Conservation (phyloP, 2,797 vertebrate genomes). For the Mormyrus proboscirostris region DNA sequence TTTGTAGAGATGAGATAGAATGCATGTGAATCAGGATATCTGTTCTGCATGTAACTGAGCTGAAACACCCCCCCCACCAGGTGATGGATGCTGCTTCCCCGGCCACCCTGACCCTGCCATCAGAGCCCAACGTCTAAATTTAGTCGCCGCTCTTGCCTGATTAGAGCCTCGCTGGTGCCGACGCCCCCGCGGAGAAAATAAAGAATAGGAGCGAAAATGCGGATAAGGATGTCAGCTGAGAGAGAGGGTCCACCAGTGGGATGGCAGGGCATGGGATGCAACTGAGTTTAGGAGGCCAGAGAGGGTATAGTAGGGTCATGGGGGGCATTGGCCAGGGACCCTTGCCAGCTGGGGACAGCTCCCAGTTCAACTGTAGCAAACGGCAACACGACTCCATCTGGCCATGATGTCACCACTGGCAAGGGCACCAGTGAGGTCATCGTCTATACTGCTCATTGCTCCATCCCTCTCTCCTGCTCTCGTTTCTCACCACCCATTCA, state of each 20-base stretch:
- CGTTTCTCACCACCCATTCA: neutral
- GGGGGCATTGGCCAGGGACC: conserved; percentile 14
- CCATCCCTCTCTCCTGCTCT: neutral
- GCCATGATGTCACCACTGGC: conserved; percentile 25
- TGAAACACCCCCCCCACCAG: neutral
- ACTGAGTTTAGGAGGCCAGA: neutral
- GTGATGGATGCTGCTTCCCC: neutral
- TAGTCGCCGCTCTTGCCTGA: conserved; percentile 24
- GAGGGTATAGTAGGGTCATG: neutral
- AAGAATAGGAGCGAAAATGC: neutral
- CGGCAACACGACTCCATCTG: conserved; percentile 30
- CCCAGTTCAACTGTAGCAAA: conserved; percentile 14
- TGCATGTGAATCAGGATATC: neutral
- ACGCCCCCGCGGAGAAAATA: neutral
- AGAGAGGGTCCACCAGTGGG: neutral
- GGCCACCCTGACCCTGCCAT: neutral
- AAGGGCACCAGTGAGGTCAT: conserved; percentile 23
- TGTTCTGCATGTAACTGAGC: conserved; percentile 1
- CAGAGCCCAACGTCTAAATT: conserved; percentile 31
- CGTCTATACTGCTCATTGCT: neutral
- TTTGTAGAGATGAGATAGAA: conserved; percentile 15
- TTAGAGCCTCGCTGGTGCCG: conserved; percentile 20
- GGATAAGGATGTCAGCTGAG: conserved; percentile 27
- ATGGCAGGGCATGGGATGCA: neutral
- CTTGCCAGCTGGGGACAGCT: conserved; percentile 22